Percentiles rank a stretch among this genome's conserved stretches.
These are phyloP conservation scores for Troides helena DNA, from an alignment of 2,888 invertebrate genomes.

Conservation along the genomic window DNA sequence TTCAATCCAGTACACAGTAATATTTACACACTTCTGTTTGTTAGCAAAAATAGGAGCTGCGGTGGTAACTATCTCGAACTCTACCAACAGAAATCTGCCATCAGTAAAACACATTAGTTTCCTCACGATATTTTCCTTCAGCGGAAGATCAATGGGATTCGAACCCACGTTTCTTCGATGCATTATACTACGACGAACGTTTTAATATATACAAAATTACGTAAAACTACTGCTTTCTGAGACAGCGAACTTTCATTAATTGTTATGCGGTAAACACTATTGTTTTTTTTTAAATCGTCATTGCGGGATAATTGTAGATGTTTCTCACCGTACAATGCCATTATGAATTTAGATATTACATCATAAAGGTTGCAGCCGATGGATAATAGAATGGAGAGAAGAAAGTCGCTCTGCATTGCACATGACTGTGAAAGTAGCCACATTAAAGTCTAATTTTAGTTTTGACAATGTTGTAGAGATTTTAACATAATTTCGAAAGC, in stretches of 20 bases:
- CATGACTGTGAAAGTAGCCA: slow-evolving; percentile 72
- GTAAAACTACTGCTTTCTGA: neutral
- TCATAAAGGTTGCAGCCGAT: slow-evolving; percentile 22
- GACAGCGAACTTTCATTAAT: slow-evolving; percentile 21
- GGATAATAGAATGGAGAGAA: slow-evolving; percentile 44
- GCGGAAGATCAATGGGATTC: too few relatives aligned
- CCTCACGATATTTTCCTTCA: too few relatives aligned
- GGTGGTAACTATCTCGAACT: too few relatives aligned
- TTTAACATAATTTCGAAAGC: neutral
- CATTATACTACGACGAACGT: neutral
- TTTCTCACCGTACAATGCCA: slow-evolving; percentile 17
- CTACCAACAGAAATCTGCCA: too few relatives aligned
- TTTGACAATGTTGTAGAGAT: neutral
- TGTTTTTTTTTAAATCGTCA: slow-evolving; percentile 15
- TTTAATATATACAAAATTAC: neutral
- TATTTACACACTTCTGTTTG: too few relatives aligned
- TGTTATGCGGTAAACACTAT: slow-evolving; percentile 21
- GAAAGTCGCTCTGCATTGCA: slow-evolving; percentile 59
- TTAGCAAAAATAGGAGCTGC: too few relatives aligned
- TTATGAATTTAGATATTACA: slow-evolving; percentile 11
- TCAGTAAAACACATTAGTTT: too few relatives aligned
- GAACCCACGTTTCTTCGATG: too few relatives aligned
- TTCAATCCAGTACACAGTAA: too few relatives aligned
- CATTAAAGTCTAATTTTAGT: slow-evolving; percentile 40
- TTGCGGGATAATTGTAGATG: slow-evolving; percentile 16